A percentile compares a stretch with the other conserved stretches of the same genome.
phyloP scores from a whole-genome alignment of 30 jellyfish, hydroid and myxozoan genomes.

The Rhopilema esculentum region DNA sequence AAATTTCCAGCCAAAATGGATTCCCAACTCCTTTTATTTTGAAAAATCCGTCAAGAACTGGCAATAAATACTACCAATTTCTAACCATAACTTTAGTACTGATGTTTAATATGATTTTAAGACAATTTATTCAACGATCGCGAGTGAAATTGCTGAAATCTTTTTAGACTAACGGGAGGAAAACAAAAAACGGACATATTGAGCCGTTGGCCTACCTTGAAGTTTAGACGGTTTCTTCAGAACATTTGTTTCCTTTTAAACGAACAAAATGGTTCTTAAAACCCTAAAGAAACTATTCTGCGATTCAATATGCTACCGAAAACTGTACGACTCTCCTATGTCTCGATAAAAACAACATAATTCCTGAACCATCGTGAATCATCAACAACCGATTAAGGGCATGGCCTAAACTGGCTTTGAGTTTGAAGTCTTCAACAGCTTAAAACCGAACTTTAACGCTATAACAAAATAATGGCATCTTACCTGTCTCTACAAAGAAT shows the following conservation, averaged over 20 bases:
- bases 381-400: neutral
- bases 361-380: neutral
- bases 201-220: neutral
- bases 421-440: neutral
- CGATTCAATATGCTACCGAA: neutral
- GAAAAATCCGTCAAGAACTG: neutral
- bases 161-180: neutral
- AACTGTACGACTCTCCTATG: neutral
- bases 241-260: neutral
- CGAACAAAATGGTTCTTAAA: no score
- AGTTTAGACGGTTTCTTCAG: no score
- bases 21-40: neutral
- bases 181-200: neutral
- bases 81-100: neutral
- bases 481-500: slow-evolving; percentile 39
- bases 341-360: neutral
- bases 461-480: neutral
- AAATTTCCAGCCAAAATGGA: neutral
- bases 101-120: neutral
- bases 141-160: neutral
- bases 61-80: neutral
- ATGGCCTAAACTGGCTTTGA: neutral
- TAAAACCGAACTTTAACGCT: neutral
- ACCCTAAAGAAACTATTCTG: no score
- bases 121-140: neutral